phyloP scores from a whole-genome alignment of 2,888 invertebrate genomes.

The Caenorhabditis sulstoni region DNA sequence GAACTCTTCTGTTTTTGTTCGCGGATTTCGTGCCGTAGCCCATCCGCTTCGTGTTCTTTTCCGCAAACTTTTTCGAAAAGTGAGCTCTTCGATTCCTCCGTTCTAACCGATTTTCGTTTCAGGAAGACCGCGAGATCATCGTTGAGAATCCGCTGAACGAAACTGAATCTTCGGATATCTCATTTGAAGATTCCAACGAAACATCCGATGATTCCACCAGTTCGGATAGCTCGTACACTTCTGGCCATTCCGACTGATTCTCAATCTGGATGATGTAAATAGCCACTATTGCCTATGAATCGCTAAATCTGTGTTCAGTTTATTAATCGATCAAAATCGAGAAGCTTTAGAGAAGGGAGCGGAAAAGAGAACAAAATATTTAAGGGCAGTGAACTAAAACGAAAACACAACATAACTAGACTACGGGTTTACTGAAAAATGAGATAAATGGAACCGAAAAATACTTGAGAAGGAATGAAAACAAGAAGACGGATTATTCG shows the following conservation, averaged over 20 bases:
- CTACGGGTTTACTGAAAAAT: constrained; percentile 23
- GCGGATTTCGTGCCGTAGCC: not conserved
- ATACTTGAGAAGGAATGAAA: constrained; percentile 12
- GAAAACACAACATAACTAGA: not conserved
- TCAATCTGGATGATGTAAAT: not conserved
- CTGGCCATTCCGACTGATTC: not conserved
- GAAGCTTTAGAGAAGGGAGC: not conserved
- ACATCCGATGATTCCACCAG: not conserved
- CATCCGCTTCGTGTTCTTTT: not conserved
- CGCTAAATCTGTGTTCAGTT: not conserved
- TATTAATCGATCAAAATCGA: constrained; percentile 3
- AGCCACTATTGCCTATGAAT: too few species aligned
- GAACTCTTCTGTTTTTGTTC: not conserved
- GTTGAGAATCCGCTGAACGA: not conserved
- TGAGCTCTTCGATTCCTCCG: not conserved
- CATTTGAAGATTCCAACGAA: not conserved
- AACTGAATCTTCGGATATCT: not conserved
- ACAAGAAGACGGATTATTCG: not conserved
- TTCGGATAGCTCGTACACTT: constrained; percentile 6
- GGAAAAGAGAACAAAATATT: not conserved
- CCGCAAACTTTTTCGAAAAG: not conserved
- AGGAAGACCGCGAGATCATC: not conserved
- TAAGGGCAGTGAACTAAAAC: constrained; percentile 28
- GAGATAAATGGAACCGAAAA: constrained; percentile 18
- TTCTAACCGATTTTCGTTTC: constrained; percentile 4